These are phyloP conservation scores for Allacma fusca DNA, from an alignment of 2,888 invertebrate species.

Conservation along the genomic window DNA sequence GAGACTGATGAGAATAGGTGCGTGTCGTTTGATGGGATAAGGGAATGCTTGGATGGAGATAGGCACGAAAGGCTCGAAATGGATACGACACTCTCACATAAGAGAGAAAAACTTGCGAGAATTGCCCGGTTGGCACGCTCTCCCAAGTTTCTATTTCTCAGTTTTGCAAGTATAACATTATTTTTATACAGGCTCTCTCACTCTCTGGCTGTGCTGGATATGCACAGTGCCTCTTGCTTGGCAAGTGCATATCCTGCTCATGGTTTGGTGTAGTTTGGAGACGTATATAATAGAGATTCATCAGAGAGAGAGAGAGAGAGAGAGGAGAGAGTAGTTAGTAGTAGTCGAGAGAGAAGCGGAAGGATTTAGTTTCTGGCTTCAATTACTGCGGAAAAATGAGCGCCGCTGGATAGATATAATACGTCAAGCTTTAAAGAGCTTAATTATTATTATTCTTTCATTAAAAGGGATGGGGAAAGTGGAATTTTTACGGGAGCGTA, in stretches of 20 bases:
- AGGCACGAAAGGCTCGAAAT: not conserved
- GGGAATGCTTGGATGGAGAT: conserved; percentile 23
- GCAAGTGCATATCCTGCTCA: not conserved
- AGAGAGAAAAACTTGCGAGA: conserved; percentile 11
- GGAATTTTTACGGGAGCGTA: conserved; percentile 61
- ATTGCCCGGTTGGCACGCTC: conserved; percentile 2
- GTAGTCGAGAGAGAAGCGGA: conserved; percentile 34
- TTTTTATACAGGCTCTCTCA: conserved; percentile 9
- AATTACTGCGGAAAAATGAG: conserved; percentile 57
- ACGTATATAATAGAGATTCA: conserved; percentile 28
- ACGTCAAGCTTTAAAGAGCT: conserved; percentile 59
- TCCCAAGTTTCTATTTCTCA: conserved; percentile 10
- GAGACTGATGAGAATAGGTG: conserved; percentile 9
- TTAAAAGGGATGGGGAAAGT: conserved; percentile 58
- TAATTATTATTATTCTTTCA: conserved; percentile 62
- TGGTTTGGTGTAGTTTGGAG: not conserved
- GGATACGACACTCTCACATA: not conserved
- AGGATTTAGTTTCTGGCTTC: conserved; percentile 54
- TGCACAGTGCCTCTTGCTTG: not conserved
- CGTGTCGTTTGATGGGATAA: conserved; percentile 33
- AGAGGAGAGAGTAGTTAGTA: not conserved
- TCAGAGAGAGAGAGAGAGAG: conserved; percentile 43
- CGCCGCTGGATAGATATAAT: conserved; percentile 52
- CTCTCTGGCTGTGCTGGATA: not conserved
- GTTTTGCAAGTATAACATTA: not conserved